These are phyloP conservation scores for Prionailurus viverrinus DNA, from an alignment of 2,113 vertebrate species.

Conservation along the genomic window DNA sequence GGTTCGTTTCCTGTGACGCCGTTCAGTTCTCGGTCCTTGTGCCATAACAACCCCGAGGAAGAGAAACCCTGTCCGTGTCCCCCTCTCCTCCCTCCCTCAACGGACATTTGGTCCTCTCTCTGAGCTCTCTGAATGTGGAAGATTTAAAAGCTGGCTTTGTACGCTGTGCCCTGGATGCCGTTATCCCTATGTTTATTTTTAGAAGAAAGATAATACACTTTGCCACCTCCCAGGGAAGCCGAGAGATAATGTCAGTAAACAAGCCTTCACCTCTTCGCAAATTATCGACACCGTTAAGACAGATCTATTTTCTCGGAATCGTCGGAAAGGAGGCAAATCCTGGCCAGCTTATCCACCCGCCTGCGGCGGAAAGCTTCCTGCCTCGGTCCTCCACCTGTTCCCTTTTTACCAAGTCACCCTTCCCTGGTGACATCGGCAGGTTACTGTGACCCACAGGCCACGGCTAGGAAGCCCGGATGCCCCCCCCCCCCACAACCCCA, in stretches of 20 bases:
- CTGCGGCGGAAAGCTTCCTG: not conserved
- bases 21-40: not conserved
- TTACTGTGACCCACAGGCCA: rapidly evolving
- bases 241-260: not conserved
- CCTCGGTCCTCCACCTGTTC: not conserved
- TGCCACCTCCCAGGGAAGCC: constrained; percentile 3
- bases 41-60: not conserved
- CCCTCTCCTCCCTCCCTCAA: not conserved
- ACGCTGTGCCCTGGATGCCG: not conserved
- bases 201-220: constrained; percentile 38
- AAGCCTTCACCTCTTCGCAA: not conserved
- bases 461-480: rapidly evolving
- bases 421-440: not conserved
- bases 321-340: not conserved
- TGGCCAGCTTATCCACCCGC: not conserved
- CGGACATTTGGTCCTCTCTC: not conserved
- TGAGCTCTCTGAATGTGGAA: not conserved
- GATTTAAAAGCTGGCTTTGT: not conserved
- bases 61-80: not conserved
- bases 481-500: not conserved
- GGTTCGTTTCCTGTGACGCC: not conserved
- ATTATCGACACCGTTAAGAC: not conserved
- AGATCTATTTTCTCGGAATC: constrained; percentile 27
- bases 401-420: not conserved
- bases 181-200: constrained; percentile 22